These are phyloP conservation scores for Leptinotarsa haldemani DNA, from an alignment of 2,888 invertebrate species.

Conservation along the genomic window DNA sequence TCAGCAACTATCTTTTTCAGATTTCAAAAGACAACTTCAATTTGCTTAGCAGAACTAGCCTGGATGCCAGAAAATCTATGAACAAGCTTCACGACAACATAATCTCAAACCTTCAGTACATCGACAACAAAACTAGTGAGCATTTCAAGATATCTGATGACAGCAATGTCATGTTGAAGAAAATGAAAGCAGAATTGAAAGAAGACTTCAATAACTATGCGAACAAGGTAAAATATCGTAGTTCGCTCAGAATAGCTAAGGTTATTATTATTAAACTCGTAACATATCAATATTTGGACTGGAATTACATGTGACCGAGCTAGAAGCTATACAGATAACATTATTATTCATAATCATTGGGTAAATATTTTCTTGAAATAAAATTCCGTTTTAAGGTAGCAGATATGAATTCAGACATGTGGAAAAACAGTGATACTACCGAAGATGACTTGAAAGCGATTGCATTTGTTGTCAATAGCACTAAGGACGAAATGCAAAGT, in stretches of 20 bases:
- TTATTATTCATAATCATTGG: neutral
- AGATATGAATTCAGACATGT: slow-evolving; percentile 74
- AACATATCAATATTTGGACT: neutral
- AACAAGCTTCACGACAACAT: slow-evolving; percentile 45
- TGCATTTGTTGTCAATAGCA: slow-evolving; percentile 48
- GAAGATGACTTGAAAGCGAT: slow-evolving; percentile 48
- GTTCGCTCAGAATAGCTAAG: slow-evolving; percentile 5
- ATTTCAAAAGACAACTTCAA: slow-evolving; percentile 35
- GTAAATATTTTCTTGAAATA: neutral
- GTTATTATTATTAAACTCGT: slow-evolving; percentile 6
- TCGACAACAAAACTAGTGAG: slow-evolving; percentile 42
- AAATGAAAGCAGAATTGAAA: slow-evolving; percentile 54
- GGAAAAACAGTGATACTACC: slow-evolving; percentile 64
- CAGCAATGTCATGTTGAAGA: slow-evolving; percentile 43
- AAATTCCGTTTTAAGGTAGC: slow-evolving; percentile 66
- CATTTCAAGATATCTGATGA: slow-evolving; percentile 38
- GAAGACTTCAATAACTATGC: slow-evolving; percentile 59
- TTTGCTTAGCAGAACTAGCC: slow-evolving; percentile 29
- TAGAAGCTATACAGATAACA: neutral
- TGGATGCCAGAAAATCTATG: slow-evolving; percentile 40
- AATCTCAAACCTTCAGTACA: slow-evolving; percentile 40
- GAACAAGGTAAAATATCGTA: slow-evolving; percentile 54
- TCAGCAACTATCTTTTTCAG: slow-evolving; percentile 28
- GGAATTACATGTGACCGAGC: neutral
- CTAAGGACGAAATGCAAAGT: slow-evolving; percentile 60